phyloP scores from a whole-genome alignment of 2,797 vertebrate species.

The Cryptoprocta ferox region DNA sequence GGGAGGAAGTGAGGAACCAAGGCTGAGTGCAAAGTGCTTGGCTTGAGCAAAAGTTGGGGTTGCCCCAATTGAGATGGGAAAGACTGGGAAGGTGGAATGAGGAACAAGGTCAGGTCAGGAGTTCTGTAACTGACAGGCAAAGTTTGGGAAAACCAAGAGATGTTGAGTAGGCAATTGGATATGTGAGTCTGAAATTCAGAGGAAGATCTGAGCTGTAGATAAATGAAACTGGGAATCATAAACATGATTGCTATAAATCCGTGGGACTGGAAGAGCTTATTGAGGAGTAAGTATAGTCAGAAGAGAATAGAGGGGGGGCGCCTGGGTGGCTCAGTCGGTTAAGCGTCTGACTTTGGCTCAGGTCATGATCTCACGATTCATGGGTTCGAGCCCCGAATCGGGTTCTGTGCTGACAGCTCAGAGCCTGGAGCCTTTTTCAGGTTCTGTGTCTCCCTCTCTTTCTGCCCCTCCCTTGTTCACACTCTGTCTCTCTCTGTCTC shows the following conservation, averaged over 20 bases:
- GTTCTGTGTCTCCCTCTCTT: too few relatives aligned
- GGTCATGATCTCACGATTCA: too few relatives aligned
- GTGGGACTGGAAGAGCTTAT: not conserved
- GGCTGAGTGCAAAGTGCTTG: not conserved
- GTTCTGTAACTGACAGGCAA: not conserved
- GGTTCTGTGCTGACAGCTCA: too few relatives aligned
- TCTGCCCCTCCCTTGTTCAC: too few relatives aligned
- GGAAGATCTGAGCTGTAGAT: not conserved
- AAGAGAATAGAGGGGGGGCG: too few relatives aligned
- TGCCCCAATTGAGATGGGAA: not conserved
- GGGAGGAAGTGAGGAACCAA: not conserved
- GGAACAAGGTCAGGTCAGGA: not conserved
- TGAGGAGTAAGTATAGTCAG: not conserved
- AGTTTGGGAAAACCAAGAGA: not conserved
- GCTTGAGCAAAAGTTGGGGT: not conserved
- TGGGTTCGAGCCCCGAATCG: too few relatives aligned
- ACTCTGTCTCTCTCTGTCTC: too few relatives aligned
- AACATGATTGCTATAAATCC: not conserved
- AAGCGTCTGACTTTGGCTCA: too few relatives aligned
- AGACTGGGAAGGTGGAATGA: not conserved
- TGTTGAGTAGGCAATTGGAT: not conserved
- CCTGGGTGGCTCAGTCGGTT: too few relatives aligned
- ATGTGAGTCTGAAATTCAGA: not conserved
- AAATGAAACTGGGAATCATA: not conserved
- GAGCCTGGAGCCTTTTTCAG: too few relatives aligned